These are phyloP conservation scores for Meandrina meandrites DNA, from an alignment of 92 coral and sea anemone species.

Conservation along the genomic window DNA sequence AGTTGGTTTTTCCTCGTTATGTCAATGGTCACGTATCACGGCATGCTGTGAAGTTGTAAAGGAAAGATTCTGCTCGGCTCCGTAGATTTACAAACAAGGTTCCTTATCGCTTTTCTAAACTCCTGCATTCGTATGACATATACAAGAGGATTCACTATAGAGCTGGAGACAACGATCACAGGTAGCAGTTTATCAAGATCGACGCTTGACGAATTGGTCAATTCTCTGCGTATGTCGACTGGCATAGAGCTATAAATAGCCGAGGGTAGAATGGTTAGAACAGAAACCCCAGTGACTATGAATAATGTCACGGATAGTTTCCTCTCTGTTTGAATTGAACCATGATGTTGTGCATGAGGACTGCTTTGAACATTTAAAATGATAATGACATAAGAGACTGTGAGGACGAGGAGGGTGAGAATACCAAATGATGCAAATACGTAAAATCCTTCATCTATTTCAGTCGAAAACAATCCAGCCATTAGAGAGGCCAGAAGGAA, in stretches of 20 bases:
- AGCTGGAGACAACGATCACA: background rate
- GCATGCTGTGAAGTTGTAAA: background rate
- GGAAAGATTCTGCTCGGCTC: background rate
- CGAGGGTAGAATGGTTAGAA: background rate
- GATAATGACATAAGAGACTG: background rate
- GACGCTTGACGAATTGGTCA: background rate
- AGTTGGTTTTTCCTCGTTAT: background rate
- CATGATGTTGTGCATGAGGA: background rate
- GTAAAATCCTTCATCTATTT: too few relatives aligned
- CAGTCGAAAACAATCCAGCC: too few relatives aligned
- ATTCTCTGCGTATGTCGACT: background rate
- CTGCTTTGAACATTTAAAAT: background rate
- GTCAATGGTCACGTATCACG: background rate
- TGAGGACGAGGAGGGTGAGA: background rate
- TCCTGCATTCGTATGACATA: conserved; percentile 37
- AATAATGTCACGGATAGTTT: conserved; percentile 4
- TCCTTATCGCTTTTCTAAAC: background rate
- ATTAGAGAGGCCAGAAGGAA: too few relatives aligned
- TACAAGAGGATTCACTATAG: conserved; percentile 30
- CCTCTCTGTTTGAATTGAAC: background rate
- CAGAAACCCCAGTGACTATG: conserved; percentile 5
- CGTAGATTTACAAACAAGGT: background rate
- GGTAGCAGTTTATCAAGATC: background rate
- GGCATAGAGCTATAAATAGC: background rate
- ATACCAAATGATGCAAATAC: background rate